phyloP scores from a whole-genome alignment of 2,888 invertebrate species.

The Heliothis peltigera region DNA sequence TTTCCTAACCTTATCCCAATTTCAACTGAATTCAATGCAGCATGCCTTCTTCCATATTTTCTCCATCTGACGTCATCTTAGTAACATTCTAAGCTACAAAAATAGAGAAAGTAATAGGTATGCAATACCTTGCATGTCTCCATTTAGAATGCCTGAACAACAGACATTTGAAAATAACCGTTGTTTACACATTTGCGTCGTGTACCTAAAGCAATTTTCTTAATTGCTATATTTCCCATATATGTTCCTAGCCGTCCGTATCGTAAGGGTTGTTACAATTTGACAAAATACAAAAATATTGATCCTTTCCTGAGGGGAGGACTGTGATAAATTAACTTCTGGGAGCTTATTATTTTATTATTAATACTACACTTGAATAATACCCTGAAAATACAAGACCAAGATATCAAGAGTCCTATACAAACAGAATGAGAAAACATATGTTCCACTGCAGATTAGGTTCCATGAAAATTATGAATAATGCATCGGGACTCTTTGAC shows the following conservation, averaged over 20 bases:
- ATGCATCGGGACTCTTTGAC: conserved; percentile 57
- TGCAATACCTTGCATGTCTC: background rate
- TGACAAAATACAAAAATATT: background rate
- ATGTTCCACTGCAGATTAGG: conserved; percentile 61
- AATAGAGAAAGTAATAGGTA: too few species aligned
- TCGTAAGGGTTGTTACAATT: conserved; percentile 29
- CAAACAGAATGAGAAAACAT: conserved; percentile 61
- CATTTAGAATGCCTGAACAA: conserved; percentile 3
- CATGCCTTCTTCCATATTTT: too few species aligned
- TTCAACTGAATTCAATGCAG: too few species aligned
- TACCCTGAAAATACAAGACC: conserved; percentile 19
- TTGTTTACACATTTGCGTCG: conserved; percentile 24
- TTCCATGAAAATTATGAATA: conserved; percentile 67
- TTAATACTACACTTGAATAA: background rate
- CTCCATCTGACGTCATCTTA: too few species aligned
- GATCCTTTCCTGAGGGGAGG: background rate
- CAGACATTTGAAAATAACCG: conserved; percentile 20
- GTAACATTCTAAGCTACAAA: too few species aligned
- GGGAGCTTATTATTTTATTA: background rate
- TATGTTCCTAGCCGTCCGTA: conserved; percentile 34
- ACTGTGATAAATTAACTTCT: background rate
- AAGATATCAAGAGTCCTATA: conserved; percentile 9
- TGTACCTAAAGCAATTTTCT: conserved; percentile 44
- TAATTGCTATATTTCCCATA: conserved; percentile 49
- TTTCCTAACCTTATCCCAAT: too few species aligned